Base-by-base conservation (phyloP, 1,140 invertebrate species). In the Drosophila melanica region DNA sequence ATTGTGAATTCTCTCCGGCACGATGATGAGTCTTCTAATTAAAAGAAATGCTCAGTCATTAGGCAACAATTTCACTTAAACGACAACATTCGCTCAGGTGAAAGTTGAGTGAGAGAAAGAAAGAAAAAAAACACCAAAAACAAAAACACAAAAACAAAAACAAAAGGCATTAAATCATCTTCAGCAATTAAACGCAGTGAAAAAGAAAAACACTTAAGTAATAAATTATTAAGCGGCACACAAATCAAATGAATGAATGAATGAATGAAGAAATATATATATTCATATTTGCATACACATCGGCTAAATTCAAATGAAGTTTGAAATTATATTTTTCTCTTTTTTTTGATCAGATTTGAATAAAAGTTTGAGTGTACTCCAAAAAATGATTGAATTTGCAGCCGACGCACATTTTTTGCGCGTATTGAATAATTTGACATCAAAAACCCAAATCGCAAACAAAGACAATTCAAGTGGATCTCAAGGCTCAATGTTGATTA, bases 31-130 rank as follows among this genome's bases (percentile, higher is more conserved):
- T 77, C 75, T 79, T 81, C 79, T 71, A 87, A 87, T 89, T 82
- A 84, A 89, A 75, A 69, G 73, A 87, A 84, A 89, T 84, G 84
- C 75, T 65, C 75, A 79, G 84, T 87, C 82, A 87, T 87, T 89
- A 87, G 77, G 73, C 84, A 59, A 66, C 68, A 84, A 87, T 87
- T 87, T 89, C 79, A 89, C 84, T 81, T 79, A 66, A 71, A 60
- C 60, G 72, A 59, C 67, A 6, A 27, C 27, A 27, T 27, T 27
- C 27, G 27, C 27, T 27, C 27, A 75, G 84, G 84, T 89, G 79
- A 87, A 87, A 87, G 84, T 89, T 78, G 20, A 64, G 20, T 7
- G 27, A 27, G 27, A 27, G 27, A 27, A 12, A 53, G 39, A 62
- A 62, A 69, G 59, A 53, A 58, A 33, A 8, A 33, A 33, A 33